Base-by-base conservation (phyloP, 2,888 invertebrate species). In the Tetranychus truncatus region DNA sequence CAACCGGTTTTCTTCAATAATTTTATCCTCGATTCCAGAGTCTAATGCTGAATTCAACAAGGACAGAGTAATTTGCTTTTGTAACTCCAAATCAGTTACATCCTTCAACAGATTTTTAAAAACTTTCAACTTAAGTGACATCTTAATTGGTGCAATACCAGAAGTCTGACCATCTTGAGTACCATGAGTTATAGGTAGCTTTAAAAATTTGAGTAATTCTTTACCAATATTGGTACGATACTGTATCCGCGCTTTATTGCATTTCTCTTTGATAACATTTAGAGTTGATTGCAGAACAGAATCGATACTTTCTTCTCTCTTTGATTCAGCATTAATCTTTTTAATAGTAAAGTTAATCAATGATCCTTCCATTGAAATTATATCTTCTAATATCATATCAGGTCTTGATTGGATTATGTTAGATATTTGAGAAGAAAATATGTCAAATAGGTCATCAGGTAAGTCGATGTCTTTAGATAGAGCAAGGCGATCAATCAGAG, bases 381-480 rank as follows among this genome's bases (percentile, higher is more conserved):
- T 93, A 83, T 99, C 97, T 84, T 99, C 97, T 34, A 91, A 84
- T 0, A 95, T 92, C 90, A 99, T 92, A 82, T 96, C 93, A 77
- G 90, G 90, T 71, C 97, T 89, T 77, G 90, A 92, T 87, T 92
- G 91, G 77, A 96, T 94, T 79, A 97, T 95, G 76, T 91, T 90
- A 1, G 95, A 92, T 5, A 97, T 93, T 85, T 99, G 97, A 80
- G 94, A 91, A 1, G 95, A 96, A 84, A 99, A 99, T 66, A 97
- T 95, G 82, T 97, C 95, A 83, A 99, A 99, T 66, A 99, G 85
- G 82, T 95, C 91, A 82, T 97, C 95, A 83, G 99, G 99, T 24
- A 99, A 85, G 82, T 95, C 91, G 20, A 96, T 92, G 80, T 95
- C 92, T 77, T 89, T 86, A 45, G 92, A 79, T 24, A 78, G 77